A percentile compares a stretch with the other conserved stretches of the same genome.
Conservation (phyloP, 1,140 invertebrate species). For the Drosophila aff. region DNA sequence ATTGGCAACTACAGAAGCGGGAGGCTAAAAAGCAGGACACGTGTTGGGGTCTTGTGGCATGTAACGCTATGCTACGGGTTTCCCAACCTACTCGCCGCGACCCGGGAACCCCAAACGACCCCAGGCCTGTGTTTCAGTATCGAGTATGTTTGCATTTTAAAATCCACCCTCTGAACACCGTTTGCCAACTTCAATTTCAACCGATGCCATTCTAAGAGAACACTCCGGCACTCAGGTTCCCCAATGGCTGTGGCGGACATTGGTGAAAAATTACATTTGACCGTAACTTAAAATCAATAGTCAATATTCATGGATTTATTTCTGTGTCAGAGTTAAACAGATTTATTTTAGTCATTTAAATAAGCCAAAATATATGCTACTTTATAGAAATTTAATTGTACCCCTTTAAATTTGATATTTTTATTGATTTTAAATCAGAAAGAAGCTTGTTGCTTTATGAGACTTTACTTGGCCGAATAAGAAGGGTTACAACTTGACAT, state of each 20-base stretch:
- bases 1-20: constrained; percentile 47
- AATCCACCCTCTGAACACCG: constrained; percentile 76
- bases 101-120: constrained; percentile 40
- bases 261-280: constrained; percentile 13
- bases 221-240: constrained; percentile 5
- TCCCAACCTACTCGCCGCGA: constrained; percentile 2
- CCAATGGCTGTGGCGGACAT: constrained; percentile 19
- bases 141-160: constrained; percentile 79
- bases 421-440: neutral
- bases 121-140: constrained; percentile 33
- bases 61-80: constrained; percentile 64
- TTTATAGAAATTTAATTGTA: neutral
- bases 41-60: constrained; percentile 49
- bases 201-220: constrained; percentile 71
- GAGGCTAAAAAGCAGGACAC: constrained; percentile 40
- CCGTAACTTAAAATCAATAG: neutral
- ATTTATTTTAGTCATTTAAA: neutral
- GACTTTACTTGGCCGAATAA: neutral
- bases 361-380: neutral
- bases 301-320: neutral
- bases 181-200: constrained; percentile 81
- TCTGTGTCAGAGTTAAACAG: neutral
- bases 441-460: neutral
- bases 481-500: neutral
- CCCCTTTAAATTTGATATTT: neutral